A percentile compares a stretch with the other conserved stretches of the same genome.
Conservation (phyloP, 2,113 vertebrate genomes). For the Eublepharis macularius region DNA sequence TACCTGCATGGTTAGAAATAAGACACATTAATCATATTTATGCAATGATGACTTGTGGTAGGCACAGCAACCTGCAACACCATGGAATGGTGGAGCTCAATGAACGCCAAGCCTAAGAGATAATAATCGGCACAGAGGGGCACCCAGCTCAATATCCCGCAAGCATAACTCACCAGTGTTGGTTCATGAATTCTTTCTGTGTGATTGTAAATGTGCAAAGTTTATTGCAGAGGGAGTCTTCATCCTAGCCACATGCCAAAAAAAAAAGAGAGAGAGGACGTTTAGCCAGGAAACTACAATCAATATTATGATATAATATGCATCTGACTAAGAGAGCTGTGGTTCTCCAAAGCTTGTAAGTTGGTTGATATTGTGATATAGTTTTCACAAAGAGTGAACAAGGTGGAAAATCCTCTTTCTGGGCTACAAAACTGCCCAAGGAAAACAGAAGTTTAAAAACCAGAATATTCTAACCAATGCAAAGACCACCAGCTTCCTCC, state of each 20-base stretch:
- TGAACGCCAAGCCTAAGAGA: background rate
- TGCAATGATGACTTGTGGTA: background rate
- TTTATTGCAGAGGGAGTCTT: slow-evolving; percentile 99
- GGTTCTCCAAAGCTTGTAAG: too few species aligned
- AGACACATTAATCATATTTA: background rate
- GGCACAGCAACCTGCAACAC: too few species aligned
- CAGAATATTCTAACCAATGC: too few species aligned
- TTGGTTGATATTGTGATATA: too few species aligned
- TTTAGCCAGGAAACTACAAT: slow-evolving; percentile 16
- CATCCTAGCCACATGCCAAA: slow-evolving; percentile 79
- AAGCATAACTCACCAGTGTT: slow-evolving; percentile 89
- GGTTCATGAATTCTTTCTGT: slow-evolving; percentile 99
- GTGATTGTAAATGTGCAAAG: slow-evolving; percentile 99
- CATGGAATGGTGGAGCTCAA: background rate
- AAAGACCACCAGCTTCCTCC: too few species aligned
- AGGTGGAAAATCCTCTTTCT: too few species aligned
- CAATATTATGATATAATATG: too few species aligned
- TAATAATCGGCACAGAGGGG: too few species aligned
- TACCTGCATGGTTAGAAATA: slow-evolving; percentile 80
- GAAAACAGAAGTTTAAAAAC: too few species aligned
- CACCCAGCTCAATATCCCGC: background rate
- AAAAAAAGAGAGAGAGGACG: background rate
- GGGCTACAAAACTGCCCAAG: too few species aligned
- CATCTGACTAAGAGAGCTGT: too few species aligned
- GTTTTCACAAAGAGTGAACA: too few species aligned